phyloP scores from a whole-genome alignment of 2,888 invertebrate species.

The Ochropacha duplaris region DNA sequence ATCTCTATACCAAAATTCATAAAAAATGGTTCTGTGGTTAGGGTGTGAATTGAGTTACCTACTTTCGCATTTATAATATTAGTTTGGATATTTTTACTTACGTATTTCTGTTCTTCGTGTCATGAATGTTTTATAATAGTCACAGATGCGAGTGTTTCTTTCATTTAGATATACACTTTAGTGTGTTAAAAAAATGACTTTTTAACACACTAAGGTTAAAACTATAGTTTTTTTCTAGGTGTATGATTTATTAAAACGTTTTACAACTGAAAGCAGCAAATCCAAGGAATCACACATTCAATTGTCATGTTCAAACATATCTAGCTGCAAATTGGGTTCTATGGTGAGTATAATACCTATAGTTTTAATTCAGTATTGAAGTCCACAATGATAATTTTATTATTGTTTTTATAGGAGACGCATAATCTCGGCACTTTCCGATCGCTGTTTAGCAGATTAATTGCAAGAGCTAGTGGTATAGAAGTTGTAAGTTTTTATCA shows the following conservation, averaged over 20 bases:
- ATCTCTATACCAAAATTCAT: too few species aligned
- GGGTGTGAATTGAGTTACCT: too few species aligned
- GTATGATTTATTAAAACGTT: slow-evolving; percentile 41
- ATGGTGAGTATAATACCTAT: slow-evolving; percentile 12
- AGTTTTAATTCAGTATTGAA: background rate
- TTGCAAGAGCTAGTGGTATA: slow-evolving; percentile 23
- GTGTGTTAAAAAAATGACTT: too few species aligned
- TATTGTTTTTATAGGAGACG: slow-evolving; percentile 34
- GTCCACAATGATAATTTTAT: background rate
- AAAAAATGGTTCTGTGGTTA: too few species aligned
- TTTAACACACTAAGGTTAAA: too few species aligned
- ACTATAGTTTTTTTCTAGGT: slow-evolving; percentile 31
- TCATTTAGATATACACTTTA: too few species aligned
- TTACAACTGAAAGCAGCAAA: background rate
- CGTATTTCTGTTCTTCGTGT: too few species aligned
- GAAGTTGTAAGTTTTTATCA: slow-evolving; percentile 35
- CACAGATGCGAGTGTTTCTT: too few species aligned
- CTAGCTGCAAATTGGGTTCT: slow-evolving; percentile 17
- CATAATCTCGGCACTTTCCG: slow-evolving; percentile 46
- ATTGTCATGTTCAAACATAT: slow-evolving; percentile 3
- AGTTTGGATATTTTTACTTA: too few species aligned
- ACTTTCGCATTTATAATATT: too few species aligned
- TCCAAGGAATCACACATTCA: background rate
- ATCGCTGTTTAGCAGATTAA: slow-evolving; percentile 44
- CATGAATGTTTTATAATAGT: too few species aligned